These are phyloP conservation scores for Paraplagusia blochii DNA, from an alignment of 2,113 vertebrate genomes.

Conservation along the genomic window DNA sequence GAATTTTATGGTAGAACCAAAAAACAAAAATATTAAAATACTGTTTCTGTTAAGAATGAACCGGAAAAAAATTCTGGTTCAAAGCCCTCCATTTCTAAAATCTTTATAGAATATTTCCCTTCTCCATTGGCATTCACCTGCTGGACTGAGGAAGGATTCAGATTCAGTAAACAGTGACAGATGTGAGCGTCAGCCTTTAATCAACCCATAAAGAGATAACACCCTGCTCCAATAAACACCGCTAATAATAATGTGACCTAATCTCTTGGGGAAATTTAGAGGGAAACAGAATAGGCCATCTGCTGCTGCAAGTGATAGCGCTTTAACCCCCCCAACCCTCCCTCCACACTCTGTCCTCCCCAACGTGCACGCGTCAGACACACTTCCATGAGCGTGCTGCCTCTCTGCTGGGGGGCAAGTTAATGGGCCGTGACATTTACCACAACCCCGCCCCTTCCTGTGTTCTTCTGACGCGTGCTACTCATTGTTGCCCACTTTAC, in stretches of 20 bases:
- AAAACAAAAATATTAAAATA: too few species aligned
- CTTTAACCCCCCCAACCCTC: constrained; percentile 29
- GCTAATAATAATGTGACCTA: constrained; percentile 46
- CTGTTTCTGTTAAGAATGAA: too few species aligned
- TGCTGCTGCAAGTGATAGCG: constrained; percentile 65
- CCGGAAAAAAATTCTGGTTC: too few species aligned
- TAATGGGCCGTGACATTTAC: constrained; percentile 66
- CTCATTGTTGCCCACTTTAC: constrained; percentile 52
- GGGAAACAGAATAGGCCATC: constrained; percentile 61
- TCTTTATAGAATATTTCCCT: neutral
- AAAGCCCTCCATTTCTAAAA: too few species aligned
- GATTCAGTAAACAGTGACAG: constrained; percentile 41
- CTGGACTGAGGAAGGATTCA: neutral
- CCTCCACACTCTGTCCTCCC: constrained; percentile 8
- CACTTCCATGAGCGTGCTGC: constrained; percentile 47
- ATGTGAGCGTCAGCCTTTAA: constrained; percentile 36
- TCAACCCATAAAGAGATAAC: constrained; percentile 54
- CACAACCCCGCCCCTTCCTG: constrained; percentile 31
- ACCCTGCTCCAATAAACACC: constrained; percentile 2
- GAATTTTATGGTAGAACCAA: too few species aligned
- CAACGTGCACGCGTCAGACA: constrained; percentile 44
- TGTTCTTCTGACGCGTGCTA: constrained; percentile 57
- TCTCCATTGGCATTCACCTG: constrained; percentile 20
- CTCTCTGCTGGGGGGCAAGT: constrained; percentile 50
- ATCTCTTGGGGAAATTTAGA: constrained; percentile 50